These are phyloP conservation scores for Epinotia bilunana DNA, from an alignment of 2,888 invertebrate species.

Conservation along the genomic window DNA sequence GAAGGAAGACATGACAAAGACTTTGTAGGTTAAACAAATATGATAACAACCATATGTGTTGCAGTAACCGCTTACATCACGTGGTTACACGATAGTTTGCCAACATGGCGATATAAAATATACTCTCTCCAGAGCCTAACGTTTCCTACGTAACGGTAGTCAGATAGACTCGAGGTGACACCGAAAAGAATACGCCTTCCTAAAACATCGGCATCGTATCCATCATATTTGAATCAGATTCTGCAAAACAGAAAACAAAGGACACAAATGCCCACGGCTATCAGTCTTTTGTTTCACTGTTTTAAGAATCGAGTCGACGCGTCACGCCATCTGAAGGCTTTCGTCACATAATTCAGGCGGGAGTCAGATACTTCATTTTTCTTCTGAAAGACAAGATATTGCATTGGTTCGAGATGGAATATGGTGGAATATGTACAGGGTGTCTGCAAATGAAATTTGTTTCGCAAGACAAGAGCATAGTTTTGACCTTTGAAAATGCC, in stretches of 20 bases:
- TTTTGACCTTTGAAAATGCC: neutral
- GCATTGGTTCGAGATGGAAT: constrained; percentile 4
- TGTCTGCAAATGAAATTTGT: neutral
- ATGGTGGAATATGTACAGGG: neutral
- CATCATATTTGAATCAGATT: constrained; percentile 8
- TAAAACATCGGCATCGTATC: neutral
- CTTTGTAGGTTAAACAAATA: no score
- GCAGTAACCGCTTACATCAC: no score
- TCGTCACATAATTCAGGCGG: neutral
- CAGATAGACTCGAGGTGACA: neutral
- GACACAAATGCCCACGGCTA: neutral
- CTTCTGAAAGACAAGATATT: neutral
- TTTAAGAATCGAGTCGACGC: neutral
- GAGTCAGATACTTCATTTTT: neutral
- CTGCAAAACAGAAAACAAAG: neutral
- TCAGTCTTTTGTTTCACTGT: neutral
- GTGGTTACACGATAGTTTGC: no score
- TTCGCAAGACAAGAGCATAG: neutral
- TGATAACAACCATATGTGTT: no score
- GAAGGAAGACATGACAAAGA: no score
- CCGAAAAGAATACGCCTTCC: neutral
- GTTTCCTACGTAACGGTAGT: neutral
- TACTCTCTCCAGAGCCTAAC: no score
- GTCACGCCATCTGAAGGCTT: neutral
- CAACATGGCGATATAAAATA: no score